These are phyloP conservation scores for Zhuqinia jingwanae DNA, from an alignment of 2,888 invertebrate species.

Conservation along the genomic window DNA sequence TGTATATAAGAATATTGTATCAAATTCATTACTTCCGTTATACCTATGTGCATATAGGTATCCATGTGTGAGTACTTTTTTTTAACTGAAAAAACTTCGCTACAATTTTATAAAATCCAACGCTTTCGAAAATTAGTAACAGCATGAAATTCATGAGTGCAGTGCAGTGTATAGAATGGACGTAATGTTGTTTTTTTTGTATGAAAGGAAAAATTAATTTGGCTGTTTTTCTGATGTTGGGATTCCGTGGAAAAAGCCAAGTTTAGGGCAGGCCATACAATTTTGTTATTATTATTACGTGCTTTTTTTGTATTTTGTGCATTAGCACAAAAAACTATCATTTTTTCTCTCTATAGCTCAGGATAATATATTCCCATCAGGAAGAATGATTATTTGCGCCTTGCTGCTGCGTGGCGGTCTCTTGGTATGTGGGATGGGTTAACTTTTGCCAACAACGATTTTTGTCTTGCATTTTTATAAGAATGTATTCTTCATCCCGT, in stretches of 20 bases:
- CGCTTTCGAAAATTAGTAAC: too few relatives aligned
- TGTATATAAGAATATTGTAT: neutral
- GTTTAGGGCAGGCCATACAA: slow-evolving; percentile 23
- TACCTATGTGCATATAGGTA: too few relatives aligned
- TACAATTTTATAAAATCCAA: too few relatives aligned
- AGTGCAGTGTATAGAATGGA: too few relatives aligned
- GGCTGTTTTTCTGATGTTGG: slow-evolving; percentile 15
- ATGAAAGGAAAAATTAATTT: slow-evolving; percentile 37
- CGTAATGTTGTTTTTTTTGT: neutral
- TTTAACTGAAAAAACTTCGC: too few relatives aligned
- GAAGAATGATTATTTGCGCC: slow-evolving; percentile 53
- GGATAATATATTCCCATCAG: slow-evolving; percentile 64
- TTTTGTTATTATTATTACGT: too few relatives aligned
- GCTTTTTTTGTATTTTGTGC: too few relatives aligned
- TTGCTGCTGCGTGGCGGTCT: neutral
- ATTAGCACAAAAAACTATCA: too few relatives aligned
- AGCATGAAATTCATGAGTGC: slow-evolving; percentile 18
- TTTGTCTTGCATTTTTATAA: too few relatives aligned
- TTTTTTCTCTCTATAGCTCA: slow-evolving; percentile 59
- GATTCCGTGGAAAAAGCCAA: slow-evolving; percentile 23
- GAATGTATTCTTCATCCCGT: slow-evolving; percentile 36
- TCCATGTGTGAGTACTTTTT: too few relatives aligned
- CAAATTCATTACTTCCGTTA: too few relatives aligned
- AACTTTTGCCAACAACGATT: too few relatives aligned
- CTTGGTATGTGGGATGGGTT: slow-evolving; percentile 56